Conservation (phyloP, 2,113 vertebrate genomes). For the Notarius quadriscutis region DNA sequence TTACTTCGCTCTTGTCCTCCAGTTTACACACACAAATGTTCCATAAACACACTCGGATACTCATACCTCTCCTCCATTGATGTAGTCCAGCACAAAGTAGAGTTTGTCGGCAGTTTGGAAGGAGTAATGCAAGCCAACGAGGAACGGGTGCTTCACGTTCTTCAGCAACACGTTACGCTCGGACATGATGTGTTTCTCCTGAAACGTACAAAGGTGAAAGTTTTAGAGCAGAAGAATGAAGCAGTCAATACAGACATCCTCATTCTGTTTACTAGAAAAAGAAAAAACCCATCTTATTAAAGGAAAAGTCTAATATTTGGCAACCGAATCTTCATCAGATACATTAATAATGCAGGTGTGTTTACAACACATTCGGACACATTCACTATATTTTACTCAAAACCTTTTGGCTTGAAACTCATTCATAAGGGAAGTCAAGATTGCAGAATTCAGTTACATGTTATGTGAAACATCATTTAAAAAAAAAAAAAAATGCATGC, state of each 20-base stretch:
- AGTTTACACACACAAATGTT: not conserved
- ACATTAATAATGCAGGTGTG: not conserved
- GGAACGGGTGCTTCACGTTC: constrained; percentile 96
- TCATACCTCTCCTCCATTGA: constrained; percentile 97
- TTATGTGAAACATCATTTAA: not conserved
- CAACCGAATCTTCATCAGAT: not conserved
- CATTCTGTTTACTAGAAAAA: not conserved
- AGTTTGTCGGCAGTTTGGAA: constrained; percentile 97
- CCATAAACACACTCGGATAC: not conserved
- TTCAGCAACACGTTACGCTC: constrained; percentile 95
- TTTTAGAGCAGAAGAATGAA: not conserved
- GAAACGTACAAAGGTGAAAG: constrained; percentile 36
- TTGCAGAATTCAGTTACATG: not conserved
- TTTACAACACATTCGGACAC: not conserved
- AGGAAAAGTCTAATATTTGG: not conserved
- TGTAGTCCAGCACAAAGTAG: constrained; percentile 97
- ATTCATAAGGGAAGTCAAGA: not conserved
- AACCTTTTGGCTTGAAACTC: not conserved
- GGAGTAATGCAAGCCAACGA: constrained; percentile 96
- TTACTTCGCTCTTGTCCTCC: not conserved
- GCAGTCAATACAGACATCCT: not conserved
- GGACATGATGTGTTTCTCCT: constrained; percentile 99
- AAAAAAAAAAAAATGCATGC: not conserved
- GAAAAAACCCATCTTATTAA: too few relatives aligned
- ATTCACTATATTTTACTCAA: not conserved